Base-by-base conservation (phyloP, 1,140 invertebrate genomes). In the Paracyclopina nana region DNA sequence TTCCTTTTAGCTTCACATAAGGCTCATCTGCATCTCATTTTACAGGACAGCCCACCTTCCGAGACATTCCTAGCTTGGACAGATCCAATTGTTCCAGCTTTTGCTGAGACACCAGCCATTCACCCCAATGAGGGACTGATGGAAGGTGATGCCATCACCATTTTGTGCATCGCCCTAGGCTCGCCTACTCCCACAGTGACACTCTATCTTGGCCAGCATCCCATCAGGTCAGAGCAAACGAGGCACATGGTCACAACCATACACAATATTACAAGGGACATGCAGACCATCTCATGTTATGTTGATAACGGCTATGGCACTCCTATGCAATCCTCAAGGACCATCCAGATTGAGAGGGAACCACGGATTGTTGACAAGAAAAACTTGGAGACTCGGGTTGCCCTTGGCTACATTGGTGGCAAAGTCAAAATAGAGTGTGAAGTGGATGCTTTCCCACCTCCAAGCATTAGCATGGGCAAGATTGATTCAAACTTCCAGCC, bases 261-360 rank as follows among this genome's bases (percentile, higher is more conserved):
- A 40, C 73, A 80, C 56, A 82, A 82, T 61, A 77, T 84, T 1
- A 80, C 77, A 0, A 65, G 76, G 4, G 78, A 82, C 60, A 82
- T 84, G 76, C 75, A 80, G 59, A 73, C 80, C 57, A 78, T 83
- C 34, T 78, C 79, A 0, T 84, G 81, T 62, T 82, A 81, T 61
- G 81, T 79, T 1, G 80, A 83, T 64, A 84, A 84, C 60, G 80
- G 80, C 4, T 80, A 80, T 59, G 80, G 81, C 1, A 78, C 78
- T 1, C 79, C 80, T 4, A 82, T 80, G 74, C 79, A 83, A 62
- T 75, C 79, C 5, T 75, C 78, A 0, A 70, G 74, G 54, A 74
- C 73, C 58, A 76, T 83, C 53, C 74, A 73, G 48, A 80, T 83
- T 44, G 80, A 76, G 58, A 78, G 80, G 18, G 48, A 42, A 8